phyloP scores from a whole-genome alignment of 2,888 invertebrate genomes.

The Lochmaea capreae region DNA sequence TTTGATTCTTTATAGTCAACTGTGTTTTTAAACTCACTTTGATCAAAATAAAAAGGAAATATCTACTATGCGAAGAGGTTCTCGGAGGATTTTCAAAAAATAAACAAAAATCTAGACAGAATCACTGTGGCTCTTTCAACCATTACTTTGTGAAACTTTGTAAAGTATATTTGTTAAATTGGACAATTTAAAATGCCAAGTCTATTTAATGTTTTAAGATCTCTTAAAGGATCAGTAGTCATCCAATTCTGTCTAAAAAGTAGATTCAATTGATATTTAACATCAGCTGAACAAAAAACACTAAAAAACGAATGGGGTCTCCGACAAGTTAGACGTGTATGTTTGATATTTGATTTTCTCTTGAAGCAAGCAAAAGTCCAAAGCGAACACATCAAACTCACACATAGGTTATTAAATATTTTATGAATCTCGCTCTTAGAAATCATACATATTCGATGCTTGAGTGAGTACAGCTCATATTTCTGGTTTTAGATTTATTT shows the following conservation, averaged over 20 bases:
- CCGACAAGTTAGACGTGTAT: background rate
- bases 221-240: too few species aligned
- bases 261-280: too few species aligned
- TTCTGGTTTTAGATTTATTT: background rate
- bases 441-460: background rate
- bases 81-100: background rate
- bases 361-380: background rate
- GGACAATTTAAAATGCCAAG: too few species aligned
- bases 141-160: too few species aligned
- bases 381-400: background rate
- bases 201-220: too few species aligned
- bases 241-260: too few species aligned
- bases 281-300: too few species aligned
- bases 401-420: background rate
- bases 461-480: background rate
- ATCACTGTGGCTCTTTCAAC: too few species aligned
- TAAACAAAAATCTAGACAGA: background rate
- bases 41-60: background rate
- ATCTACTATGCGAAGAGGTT: background rate
- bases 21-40: background rate
- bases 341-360: conserved; percentile 6
- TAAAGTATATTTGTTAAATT: too few species aligned
- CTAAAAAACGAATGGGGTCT: background rate
- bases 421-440: conserved; percentile 1
- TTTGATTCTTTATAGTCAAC: conserved; percentile 6